Base-by-base conservation (phyloP, 2,113 vertebrate species). In the Hoplias malabaricus region DNA sequence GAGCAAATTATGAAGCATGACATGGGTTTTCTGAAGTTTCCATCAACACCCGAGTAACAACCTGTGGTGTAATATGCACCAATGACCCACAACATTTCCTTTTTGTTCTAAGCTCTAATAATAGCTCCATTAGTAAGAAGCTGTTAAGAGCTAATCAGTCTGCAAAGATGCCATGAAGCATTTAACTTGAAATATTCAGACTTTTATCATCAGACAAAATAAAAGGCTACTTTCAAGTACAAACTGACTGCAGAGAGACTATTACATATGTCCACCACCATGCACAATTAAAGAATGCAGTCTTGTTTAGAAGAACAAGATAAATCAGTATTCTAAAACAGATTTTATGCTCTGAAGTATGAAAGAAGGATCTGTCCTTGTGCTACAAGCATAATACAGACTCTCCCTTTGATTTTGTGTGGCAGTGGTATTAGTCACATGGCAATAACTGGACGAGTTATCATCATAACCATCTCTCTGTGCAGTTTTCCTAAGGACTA, bases 401-500 rank as follows among this genome's bases (percentile, higher is more conserved):
- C 34, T 13, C 43, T 53, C 43, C 53, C 31, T 31, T 48, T 74
- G 71, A 74, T 46, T 68, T 29, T 36, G 53, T 56, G 61, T 36
- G 36, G 31, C 25, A 34, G n/a, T 21, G 31, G 72, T 59, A 43
- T 36, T 21, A 61, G 25, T 69, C 71, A 69, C 78, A 75, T 69
- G 71, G 31, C 5, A 48, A 74, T 62, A 38, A 69, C 42, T 13
- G 42, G 42, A 69, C 50, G 14, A 34, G 48, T 50, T 65, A 25
- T 29, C 56, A 23, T 42, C 34, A 61, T 63, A n/a, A n/a, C n/a
- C 59, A 62, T 62, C 29, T 42, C 16, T 29, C n/a, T 43, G 34
- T 27, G 12, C 36, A 6, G 16, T 57, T 42, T 12, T 23, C 2
- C 33, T 16, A 14, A 38, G 0, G 33, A 25, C 57, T 33, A 33